These are phyloP conservation scores for Hafferia zeledoni DNA, from an alignment of 2,797 vertebrate genomes.

Conservation along the genomic window DNA sequence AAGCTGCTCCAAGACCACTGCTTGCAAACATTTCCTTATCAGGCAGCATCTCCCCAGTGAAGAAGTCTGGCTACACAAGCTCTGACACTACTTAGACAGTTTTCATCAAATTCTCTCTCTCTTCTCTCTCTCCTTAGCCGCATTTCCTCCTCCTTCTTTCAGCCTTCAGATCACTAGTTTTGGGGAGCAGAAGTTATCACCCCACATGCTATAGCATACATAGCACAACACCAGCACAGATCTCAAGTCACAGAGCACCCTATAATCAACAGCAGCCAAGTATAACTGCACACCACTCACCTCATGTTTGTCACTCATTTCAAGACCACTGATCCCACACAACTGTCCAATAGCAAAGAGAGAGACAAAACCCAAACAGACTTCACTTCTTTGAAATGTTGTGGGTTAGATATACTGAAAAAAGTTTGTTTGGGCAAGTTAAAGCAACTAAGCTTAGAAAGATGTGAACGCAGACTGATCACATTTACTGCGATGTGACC, in stretches of 20 bases:
- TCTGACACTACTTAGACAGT: neutral
- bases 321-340: neutral
- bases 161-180: neutral
- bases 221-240: neutral
- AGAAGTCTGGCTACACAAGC: neutral
- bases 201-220: fast-evolving
- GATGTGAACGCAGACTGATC: neutral
- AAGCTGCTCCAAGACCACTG: neutral
- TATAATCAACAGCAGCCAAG: neutral
- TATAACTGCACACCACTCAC: fast-evolving
- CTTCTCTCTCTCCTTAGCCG: neutral
- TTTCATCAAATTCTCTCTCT: neutral
- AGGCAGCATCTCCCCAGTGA: fast-evolving
- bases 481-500: fast-evolving
- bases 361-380: neutral
- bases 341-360: neutral
- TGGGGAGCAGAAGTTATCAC: neutral
- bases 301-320: neutral
- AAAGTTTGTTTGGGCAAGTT: neutral
- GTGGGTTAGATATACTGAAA: neutral
- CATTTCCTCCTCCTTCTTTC: neutral
- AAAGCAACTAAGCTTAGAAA: neutral
- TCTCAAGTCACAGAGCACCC: no score
- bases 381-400: neutral
- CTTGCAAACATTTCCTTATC: neutral